Evolutionary conservation across 2,113 vertebrate species (phyloP).

Genomic region (Zosterops pallidus): DNA sequence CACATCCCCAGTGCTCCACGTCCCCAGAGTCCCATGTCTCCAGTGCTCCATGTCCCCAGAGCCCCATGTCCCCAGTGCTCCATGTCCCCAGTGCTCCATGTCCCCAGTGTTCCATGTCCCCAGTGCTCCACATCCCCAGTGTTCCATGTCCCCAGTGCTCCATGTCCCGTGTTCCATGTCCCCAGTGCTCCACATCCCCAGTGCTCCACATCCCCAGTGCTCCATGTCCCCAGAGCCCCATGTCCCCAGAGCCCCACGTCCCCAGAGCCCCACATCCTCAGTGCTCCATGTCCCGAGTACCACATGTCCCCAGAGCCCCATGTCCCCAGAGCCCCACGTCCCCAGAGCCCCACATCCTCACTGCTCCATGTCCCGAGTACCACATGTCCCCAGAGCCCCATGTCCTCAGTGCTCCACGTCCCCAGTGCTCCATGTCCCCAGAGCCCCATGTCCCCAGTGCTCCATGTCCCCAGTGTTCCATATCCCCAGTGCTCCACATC

Average conservation of each 20-base stretch:
- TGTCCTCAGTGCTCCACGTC: neutral
- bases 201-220: accelerated
- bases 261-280: neutral
- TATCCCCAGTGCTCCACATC: neutral
- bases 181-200: neutral
- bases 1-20: neutral
- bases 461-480: too few relatives aligned
- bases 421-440: too few relatives aligned
- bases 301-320: accelerated
- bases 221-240: neutral
- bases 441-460: too few relatives aligned
- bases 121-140: accelerated
- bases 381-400: too few relatives aligned
- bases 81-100: too few relatives aligned
- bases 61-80: too few relatives aligned
- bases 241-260: too few relatives aligned
- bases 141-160: neutral
- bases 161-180: neutral
- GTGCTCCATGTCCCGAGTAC: neutral
- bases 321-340: too few relatives aligned
- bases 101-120: neutral
- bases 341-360: neutral
- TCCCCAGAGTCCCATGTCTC: too few relatives aligned
- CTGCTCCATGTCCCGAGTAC: too few relatives aligned
- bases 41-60: neutral